Evolutionary conservation across 2,113 vertebrate genomes (phyloP).

Genomic region (Corydoras sp.): DNA sequence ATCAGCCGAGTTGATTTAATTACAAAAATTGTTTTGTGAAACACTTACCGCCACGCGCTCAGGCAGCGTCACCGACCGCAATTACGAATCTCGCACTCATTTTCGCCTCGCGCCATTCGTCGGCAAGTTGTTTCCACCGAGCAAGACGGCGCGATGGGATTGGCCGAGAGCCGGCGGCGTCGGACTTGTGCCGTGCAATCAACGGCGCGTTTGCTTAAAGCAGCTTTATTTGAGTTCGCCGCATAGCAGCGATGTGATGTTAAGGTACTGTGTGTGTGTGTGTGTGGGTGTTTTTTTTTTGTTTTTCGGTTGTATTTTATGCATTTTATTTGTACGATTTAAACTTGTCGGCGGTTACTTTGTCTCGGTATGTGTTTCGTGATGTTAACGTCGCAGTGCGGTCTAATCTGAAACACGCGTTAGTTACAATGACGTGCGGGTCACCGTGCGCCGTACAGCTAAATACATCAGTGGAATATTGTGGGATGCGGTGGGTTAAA

Average conservation of each 20-base stretch:
- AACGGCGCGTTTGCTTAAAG: slow-evolving; percentile 36
- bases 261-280: background rate
- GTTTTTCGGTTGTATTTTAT: background rate
- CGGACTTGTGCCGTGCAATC: slow-evolving; percentile 50
- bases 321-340: background rate
- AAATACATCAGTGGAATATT: no score
- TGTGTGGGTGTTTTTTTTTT: background rate
- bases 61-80: slow-evolving; percentile 8
- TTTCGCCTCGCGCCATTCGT: slow-evolving; percentile 52
- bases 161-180: slow-evolving; percentile 31
- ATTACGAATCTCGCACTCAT: slow-evolving; percentile 59
- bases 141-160: slow-evolving; percentile 35
- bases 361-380: background rate
- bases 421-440: no score
- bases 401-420: background rate
- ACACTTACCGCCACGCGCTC: background rate
- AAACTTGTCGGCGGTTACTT: no score
- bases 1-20: background rate
- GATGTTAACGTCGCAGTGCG: no score
- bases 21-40: no score
- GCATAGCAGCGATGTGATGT: slow-evolving; percentile 20
- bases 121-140: background rate
- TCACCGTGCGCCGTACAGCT: no score
- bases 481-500: no score
- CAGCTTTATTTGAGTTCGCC: slow-evolving; percentile 68